phyloP scores from a whole-genome alignment of 2,888 invertebrate species.

The Drosophila subquinaria region DNA sequence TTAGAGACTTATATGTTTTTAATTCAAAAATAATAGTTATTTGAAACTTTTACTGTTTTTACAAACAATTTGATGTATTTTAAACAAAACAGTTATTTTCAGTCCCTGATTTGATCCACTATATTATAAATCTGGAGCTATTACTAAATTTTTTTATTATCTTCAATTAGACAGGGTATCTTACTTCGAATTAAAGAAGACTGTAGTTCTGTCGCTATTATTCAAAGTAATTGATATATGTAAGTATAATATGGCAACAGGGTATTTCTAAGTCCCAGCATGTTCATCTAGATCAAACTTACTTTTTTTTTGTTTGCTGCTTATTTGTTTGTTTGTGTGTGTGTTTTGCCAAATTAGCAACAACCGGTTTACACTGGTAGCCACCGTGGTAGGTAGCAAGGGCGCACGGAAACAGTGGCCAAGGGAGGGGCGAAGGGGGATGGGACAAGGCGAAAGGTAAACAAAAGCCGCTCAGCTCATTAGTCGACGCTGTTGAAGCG shows the following conservation, averaged over 20 bases:
- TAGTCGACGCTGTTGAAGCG: constrained; percentile 46
- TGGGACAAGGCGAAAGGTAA: constrained; percentile 59
- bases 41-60: no score
- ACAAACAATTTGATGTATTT: no score
- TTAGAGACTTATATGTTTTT: no score
- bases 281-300: neutral
- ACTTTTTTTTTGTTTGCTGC: constrained; percentile 11
- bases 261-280: neutral
- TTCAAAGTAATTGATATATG: neutral
- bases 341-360: constrained; percentile 70
- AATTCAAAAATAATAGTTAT: no score
- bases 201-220: no score
- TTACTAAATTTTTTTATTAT: no score
- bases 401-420: constrained; percentile 14
- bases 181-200: no score
- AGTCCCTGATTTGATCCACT: no score
- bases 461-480: constrained; percentile 72
- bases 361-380: constrained; percentile 66
- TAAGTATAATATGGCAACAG: neutral
- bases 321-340: constrained; percentile 37
- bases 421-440: neutral
- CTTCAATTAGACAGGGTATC: no score
- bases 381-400: constrained; percentile 24
- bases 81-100: no score
- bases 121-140: no score